phyloP scores from a whole-genome alignment of 2,113 vertebrate genomes.

The Etia nguti region DNA sequence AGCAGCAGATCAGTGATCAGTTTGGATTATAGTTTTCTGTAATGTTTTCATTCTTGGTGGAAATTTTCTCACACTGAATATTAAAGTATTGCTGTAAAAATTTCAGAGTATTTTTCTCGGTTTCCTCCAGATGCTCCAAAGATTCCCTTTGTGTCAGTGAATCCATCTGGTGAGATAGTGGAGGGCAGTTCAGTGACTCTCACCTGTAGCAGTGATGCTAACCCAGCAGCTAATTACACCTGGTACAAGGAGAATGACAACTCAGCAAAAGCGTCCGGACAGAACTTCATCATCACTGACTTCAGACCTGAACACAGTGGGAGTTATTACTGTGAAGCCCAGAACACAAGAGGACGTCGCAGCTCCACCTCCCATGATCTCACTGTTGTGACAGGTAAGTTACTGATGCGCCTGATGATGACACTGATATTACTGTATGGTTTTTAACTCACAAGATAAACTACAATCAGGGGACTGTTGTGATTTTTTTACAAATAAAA shows the following conservation, averaged over 20 bases:
- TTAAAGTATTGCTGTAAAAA: neutral
- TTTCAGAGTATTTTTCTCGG: neutral
- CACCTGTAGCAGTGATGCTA: neutral
- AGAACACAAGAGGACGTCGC: neutral
- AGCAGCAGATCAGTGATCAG: accelerated
- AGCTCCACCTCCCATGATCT: neutral
- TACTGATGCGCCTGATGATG: neutral
- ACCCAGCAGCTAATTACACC: neutral
- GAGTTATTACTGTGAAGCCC: neutral
- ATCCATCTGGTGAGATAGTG: neutral
- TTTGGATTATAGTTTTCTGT: accelerated
- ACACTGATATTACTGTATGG: neutral
- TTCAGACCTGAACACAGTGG: neutral
- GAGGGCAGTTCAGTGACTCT: neutral
- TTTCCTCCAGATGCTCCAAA: neutral
- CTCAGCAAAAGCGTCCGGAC: neutral
- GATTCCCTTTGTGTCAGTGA: neutral
- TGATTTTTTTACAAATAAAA: neutral
- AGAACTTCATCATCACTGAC: neutral
- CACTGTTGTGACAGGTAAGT: neutral
- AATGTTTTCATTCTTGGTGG: accelerated
- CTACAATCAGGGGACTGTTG: neutral
- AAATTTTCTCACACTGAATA: neutral
- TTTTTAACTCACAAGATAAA: neutral
- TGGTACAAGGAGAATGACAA: neutral